Evolutionary conservation across 2,888 invertebrate species (phyloP), one percentile per base, ranked within the genome.

Genomic region (Malthinus seriepunctatus): DNA sequence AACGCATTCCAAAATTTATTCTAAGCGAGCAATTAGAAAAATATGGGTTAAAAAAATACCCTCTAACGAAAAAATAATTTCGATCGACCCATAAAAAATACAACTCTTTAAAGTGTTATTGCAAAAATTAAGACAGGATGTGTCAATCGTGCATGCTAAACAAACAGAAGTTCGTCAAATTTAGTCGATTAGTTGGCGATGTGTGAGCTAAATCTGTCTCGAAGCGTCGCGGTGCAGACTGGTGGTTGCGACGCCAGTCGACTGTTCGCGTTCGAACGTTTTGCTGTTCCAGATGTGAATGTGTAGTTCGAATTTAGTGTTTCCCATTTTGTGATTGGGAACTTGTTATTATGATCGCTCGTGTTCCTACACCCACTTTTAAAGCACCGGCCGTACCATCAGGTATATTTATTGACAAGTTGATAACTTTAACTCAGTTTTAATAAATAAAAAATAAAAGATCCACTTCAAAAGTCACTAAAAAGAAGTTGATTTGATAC

Each of bases 351-450:
- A 69, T 70, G 71, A 68, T 69, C 39, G 61, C 67, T 12, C 68
- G 68, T 48, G 63, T 67, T n/a, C 68, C 68, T 31, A 84, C 86
- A 69, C 91, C 91, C 69, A 90, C 87, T 77, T 92, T 91, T 83
- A 91, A 90, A 82, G 91, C 91, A 71, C 89, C 87, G 75, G 87
- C 90, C 71, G 83, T 87, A 63, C 84, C 84, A 69, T 83, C 88
- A 87, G 88, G 89, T 88, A 88, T 78, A 73, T 68, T 67, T 55
- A 37, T 56, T 38, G 39, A 42, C 39, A 42, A 42, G 11, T 42
- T 12, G 39, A 42, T 42, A 14, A 42, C 39, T 42, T 42, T 42
- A 15, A 42, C 39, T 14, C 39, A 15, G 12, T 42, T 42, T 42
- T 15, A 42, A 11, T 42, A 23, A 14, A 42, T 42, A 42, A 42